A percentile compares a stretch with the other conserved stretches of the same genome.
Evolutionary conservation across 2,888 invertebrate species (phyloP).

Genomic region (Cryptus armator): DNA sequence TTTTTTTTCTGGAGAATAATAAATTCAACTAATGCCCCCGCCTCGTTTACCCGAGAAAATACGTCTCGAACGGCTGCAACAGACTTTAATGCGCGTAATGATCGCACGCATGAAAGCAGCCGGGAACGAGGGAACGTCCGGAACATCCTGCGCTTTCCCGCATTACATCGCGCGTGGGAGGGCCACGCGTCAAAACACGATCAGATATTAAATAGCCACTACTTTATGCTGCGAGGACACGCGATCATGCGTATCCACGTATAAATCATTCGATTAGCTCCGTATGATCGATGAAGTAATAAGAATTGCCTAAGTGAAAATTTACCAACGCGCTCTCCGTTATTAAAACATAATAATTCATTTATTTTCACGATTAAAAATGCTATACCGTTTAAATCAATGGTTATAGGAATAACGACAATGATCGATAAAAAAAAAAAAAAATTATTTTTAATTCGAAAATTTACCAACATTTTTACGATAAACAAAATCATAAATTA

Average conservation of each 20-base stretch:
- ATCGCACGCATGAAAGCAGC: conserved; percentile 59
- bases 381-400: not conserved
- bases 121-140: conserved; percentile 71
- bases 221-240: conserved; percentile 41
- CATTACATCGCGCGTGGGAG: conserved; percentile 76
- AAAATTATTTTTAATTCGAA: no score
- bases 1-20: not conserved
- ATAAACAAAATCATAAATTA: no score
- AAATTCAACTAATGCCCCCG: not conserved
- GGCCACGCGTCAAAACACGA: conserved; percentile 81
- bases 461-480: no score
- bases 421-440: no score
- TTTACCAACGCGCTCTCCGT: not conserved
- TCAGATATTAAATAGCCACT: conserved; percentile 31
- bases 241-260: conserved; percentile 46
- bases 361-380: not conserved
- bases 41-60: conserved; percentile 14
- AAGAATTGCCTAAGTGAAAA: not conserved
- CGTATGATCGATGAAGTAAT: conserved; percentile 1
- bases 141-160: conserved; percentile 67
- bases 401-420: no score
- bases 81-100: conserved; percentile 83
- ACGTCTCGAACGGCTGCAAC: conserved; percentile 70
- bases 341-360: not conserved
- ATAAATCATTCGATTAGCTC: conserved; percentile 24